Evolutionary conservation across 2,797 vertebrate species (phyloP).

Genomic region (Danio tinwini): DNA sequence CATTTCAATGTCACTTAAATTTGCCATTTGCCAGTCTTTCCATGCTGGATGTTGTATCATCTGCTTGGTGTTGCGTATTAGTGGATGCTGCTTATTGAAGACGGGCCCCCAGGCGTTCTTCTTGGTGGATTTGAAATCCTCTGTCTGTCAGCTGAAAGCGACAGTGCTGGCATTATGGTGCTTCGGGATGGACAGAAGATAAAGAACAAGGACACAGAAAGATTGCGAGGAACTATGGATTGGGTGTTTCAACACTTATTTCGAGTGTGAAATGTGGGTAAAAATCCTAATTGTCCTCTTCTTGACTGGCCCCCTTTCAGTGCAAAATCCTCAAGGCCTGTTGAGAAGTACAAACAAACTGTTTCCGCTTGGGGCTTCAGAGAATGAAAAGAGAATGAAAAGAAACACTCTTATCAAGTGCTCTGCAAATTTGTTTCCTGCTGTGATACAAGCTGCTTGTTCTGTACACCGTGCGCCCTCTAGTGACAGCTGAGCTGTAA

Average conservation of each 20-base stretch:
- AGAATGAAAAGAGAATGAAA: constrained; percentile 66
- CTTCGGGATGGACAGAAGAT: constrained; percentile 48
- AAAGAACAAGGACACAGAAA: constrained; percentile 32
- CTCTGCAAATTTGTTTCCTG: constrained; percentile 66
- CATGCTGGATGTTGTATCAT: constrained; percentile 13
- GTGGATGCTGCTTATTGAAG: constrained; percentile 42
- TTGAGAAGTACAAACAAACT: constrained; percentile 63
- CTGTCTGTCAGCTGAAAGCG: constrained; percentile 45
- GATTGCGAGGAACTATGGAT: constrained; percentile 28
- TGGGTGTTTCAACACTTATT: constrained; percentile 40
- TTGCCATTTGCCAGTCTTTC: constrained; percentile 48
- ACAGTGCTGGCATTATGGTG: constrained; percentile 30
- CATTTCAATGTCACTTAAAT: constrained; percentile 38
- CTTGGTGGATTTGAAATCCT: constrained; percentile 51
- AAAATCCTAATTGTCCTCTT: constrained; percentile 66
- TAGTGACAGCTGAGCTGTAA: constrained; percentile 65
- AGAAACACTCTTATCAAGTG: constrained; percentile 66
- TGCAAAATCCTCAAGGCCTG: constrained; percentile 60
- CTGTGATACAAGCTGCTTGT: constrained; percentile 59
- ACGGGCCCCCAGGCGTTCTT: constrained; percentile 30
- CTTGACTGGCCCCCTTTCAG: constrained; percentile 66
- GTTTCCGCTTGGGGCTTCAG: constrained; percentile 61
- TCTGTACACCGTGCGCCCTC: constrained; percentile 76
- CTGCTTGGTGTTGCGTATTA: constrained; percentile 42
- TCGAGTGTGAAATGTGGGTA: constrained; percentile 52